Base-by-base conservation (phyloP, 2,113 vertebrate species). In the Cyprinodon brontotheroides region DNA sequence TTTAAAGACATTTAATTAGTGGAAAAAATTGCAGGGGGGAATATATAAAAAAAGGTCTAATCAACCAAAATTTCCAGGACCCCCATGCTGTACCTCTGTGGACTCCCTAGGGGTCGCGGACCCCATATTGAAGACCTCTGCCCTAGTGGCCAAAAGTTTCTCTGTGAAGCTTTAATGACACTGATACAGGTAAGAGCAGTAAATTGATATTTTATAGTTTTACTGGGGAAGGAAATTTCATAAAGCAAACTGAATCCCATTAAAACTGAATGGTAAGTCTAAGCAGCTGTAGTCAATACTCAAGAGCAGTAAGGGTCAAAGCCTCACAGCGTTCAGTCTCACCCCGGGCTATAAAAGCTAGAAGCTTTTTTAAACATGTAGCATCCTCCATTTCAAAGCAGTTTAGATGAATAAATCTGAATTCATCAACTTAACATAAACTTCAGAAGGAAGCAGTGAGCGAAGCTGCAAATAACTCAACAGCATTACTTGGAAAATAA, bases 201-300 rank as follows among this genome's bases (percentile, higher is more conserved):
- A 72, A 22, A 45, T 2, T 77, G 64, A 40, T 68, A 82, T 70
- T 66, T 61, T 72, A 82, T 69, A 70, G 38, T 45, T 74, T 22
- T 36, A 67, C 57, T 45, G 48, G 13, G 65, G 65, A 72, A 75
- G 45, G 37, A 65, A n/a, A 50, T 78, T 57, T 72, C 64, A 61
- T 67, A n/a, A 68, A 60, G 29, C 43, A 65, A 13, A n/a, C 47
- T 37, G 10, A 69, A 61, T 65, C 45, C 50, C 8, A 2, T 17
- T 2, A 77, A 67, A 61, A 63, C 61, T 5, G 11, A 63, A 60
- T 72, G 61, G 47, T 65, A 73, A 37, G 61, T 81, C 71, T 81
- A 48, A 70, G 70, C 82, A 77, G 85, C 88, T 87, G n/a, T 20
- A 78, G 62, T 89, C 59, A 75, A 80, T 74, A 80, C 76, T 36